Evolutionary conservation across 2,113 vertebrate genomes (phyloP).

Genomic region (Coptodon bakossiorum): DNA sequence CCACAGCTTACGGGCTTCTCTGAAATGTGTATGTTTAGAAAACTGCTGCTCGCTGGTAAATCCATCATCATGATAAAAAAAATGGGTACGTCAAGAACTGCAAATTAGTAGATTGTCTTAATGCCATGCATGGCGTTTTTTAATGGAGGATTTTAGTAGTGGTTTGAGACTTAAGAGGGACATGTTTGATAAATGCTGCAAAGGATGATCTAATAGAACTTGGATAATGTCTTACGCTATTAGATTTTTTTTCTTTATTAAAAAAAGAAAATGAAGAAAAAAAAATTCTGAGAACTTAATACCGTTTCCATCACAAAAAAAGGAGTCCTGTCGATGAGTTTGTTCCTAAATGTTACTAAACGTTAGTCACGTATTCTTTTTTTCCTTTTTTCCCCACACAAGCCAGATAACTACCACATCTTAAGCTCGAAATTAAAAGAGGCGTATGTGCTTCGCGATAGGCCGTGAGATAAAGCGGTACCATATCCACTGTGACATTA

Average conservation of each 20-base stretch:
- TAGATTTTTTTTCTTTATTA: not conserved
- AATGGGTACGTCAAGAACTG: not conserved
- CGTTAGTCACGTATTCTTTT: not conserved
- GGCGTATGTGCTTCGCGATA: not conserved
- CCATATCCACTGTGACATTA: conserved; percentile 25
- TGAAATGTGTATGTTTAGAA: not conserved
- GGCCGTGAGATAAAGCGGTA: conserved; percentile 11
- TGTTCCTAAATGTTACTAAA: not conserved
- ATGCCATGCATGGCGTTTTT: not conserved
- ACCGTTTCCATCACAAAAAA: not conserved
- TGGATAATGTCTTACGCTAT: not conserved
- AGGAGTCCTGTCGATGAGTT: not conserved
- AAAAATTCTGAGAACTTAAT: not conserved
- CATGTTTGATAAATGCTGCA: not conserved
- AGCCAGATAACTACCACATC: not conserved
- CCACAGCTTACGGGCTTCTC: not conserved
- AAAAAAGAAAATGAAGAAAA: not conserved
- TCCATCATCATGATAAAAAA: not conserved
- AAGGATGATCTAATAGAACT: not conserved
- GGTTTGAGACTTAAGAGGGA: not conserved
- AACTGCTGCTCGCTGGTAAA: not conserved
- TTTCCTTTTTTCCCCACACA: not conserved
- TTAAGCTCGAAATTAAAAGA: conserved; percentile 37
- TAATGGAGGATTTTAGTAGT: not conserved
- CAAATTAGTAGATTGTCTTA: not conserved